Percentiles rank a stretch among this genome's conserved stretches.
Evolutionary conservation across 2,888 invertebrate species (phyloP).

Genomic region (Pedicia rivosa): DNA sequence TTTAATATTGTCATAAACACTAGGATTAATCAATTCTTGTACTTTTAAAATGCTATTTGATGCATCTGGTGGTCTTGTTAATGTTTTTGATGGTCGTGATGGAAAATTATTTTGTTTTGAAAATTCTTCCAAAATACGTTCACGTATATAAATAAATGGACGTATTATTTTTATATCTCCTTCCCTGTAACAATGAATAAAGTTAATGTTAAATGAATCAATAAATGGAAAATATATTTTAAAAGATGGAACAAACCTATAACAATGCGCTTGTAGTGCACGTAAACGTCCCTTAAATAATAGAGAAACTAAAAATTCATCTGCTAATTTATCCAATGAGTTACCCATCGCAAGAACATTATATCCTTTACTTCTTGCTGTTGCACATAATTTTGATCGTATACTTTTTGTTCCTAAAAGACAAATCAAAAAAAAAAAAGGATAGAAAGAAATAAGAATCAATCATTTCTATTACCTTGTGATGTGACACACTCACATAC

Average conservation of each 20-base stretch:
- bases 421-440: slow-evolving; percentile 20
- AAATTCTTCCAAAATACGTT: slow-evolving; percentile 30
- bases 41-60: slow-evolving; percentile 13
- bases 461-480: not conserved
- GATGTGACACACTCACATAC: too few relatives aligned
- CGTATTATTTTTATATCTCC: slow-evolving; percentile 68
- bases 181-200: slow-evolving; percentile 33
- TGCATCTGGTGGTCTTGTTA: slow-evolving; percentile 11
- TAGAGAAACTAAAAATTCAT: slow-evolving; percentile 64
- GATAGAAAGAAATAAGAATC: not conserved
- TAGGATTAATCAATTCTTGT: slow-evolving; percentile 14
- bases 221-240: not conserved
- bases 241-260: slow-evolving; percentile 35
- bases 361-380: slow-evolving; percentile 61
- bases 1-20: slow-evolving; percentile 14
- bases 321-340: slow-evolving; percentile 68
- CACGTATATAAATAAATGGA: slow-evolving; percentile 75
- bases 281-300: slow-evolving; percentile 65
- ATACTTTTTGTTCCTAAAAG: slow-evolving; percentile 35
- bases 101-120: slow-evolving; percentile 13
- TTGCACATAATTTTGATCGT: slow-evolving; percentile 44
- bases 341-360: slow-evolving; percentile 81
- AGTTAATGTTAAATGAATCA: not conserved
- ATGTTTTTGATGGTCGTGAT: slow-evolving; percentile 12
- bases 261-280: slow-evolving; percentile 65